phyloP scores from a whole-genome alignment of 1,140 invertebrate species.

The Drosophila watanabei region DNA sequence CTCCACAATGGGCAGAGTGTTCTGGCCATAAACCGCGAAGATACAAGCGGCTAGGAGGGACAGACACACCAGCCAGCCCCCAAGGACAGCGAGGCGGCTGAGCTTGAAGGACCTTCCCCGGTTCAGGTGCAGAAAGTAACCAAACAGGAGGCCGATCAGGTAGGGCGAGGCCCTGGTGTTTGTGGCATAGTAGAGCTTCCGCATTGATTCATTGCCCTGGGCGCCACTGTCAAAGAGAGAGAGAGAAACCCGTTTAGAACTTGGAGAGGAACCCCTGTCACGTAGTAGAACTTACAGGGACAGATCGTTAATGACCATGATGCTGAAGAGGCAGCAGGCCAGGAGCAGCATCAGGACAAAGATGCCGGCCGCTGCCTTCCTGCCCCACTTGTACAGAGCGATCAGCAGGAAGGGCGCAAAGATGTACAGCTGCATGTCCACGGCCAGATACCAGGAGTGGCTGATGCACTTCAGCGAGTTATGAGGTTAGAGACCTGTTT shows the following conservation, averaged over 20 bases:
- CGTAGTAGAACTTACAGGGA: conserved; percentile 28
- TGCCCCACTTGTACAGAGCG: conserved; percentile 88
- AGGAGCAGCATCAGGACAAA: conserved; percentile 50
- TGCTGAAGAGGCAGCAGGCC: conserved; percentile 51
- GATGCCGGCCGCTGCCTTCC: conserved; percentile 51
- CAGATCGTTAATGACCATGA: conserved; percentile 58
- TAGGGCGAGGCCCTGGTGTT: conserved; percentile 60
- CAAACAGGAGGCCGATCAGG: conserved; percentile 57
- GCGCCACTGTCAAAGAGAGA: neutral
- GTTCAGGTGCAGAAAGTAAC: conserved; percentile 52
- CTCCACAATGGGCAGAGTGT: conserved; percentile 66
- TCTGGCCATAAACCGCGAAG: conserved; percentile 47
- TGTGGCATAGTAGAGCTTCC: conserved; percentile 46
- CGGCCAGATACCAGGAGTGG: conserved; percentile 95
- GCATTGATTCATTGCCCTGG: neutral
- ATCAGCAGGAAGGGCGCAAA: conserved; percentile 91
- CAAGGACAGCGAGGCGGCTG: neutral
- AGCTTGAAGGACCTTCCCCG: conserved; percentile 25
- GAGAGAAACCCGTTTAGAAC: neutral
- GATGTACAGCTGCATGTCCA: conserved; percentile 94
- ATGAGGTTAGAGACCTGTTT: neutral
- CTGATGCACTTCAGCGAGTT: conserved; percentile 90
- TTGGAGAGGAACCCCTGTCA: neutral
- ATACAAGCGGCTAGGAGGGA: conserved; percentile 54
- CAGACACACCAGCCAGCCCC: conserved; percentile 57